Base-by-base conservation (phyloP, 2,797 vertebrate genomes). In the Sphaeramia orbicularis region DNA sequence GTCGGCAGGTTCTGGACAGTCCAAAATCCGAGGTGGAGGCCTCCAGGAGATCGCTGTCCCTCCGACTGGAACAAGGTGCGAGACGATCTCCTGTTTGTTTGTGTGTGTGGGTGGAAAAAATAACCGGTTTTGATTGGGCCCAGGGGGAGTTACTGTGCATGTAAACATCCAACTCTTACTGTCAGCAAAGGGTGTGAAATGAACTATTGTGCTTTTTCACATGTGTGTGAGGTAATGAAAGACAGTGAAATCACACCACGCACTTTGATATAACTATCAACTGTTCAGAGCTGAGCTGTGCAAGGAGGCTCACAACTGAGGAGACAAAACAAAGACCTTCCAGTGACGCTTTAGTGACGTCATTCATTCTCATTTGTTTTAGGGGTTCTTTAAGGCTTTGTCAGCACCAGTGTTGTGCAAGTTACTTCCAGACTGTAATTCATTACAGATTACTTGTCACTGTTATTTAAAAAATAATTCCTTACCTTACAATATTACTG, bases 11-110 rank as follows among this genome's bases (percentile, higher is more conserved):
- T 73, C 91, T 99, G 81, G 96, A 98, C 81, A 84, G 93, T 44
- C 96, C 96, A 16, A 95, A 87, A 63, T 93, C 95, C 0, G 96
- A 97, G 78, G 88, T 95, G 89, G 96, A 97, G 76, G 90, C 94
- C n/a, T 93, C 94, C 67, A 95, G 94, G 78, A 91, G 94, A 14
- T 96, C 96, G 1, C 84, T 97, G 11, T 95, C 94, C 76, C 96
- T 96, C 50, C 93, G 94, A 63, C 84, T 97, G 70, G 96, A 97
- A 51, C 95, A 96, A 95, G 97, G 97, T 90, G 45, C 0, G 1
- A 47, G 24, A 10, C 5, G 0, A 7, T 12, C 15, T 5, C 32
- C 3, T 51, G 47, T 14, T 7, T 35, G 30, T 35, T 8, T 18
- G n/a, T 30, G 7, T 60, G 14, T 27, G 40, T 2, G 36, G 27